Evolutionary conservation across 2,888 invertebrate species (phyloP).

Genomic region (Tortrix viridana): DNA sequence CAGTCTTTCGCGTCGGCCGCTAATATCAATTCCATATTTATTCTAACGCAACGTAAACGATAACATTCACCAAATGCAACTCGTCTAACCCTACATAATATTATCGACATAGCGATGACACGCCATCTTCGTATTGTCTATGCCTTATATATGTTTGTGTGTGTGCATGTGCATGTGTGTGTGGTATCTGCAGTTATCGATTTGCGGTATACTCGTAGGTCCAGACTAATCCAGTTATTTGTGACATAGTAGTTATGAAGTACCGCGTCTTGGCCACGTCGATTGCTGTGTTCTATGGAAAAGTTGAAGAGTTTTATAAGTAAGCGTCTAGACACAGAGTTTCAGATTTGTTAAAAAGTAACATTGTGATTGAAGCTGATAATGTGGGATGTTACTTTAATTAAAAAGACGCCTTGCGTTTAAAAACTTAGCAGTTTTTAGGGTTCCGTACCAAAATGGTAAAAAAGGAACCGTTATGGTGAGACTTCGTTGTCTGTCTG

Average conservation of each 20-base stretch:
- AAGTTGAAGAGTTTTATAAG: neutral
- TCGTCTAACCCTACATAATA: no score
- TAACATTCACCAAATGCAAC: no score
- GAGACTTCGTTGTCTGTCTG: no score
- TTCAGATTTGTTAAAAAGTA: neutral
- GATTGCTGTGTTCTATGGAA: neutral
- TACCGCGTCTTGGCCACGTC: neutral
- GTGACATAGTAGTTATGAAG: slow-evolving; percentile 23
- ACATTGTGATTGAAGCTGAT: neutral
- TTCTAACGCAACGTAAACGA: no score
- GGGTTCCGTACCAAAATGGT: no score
- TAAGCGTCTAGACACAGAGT: slow-evolving; percentile 1
- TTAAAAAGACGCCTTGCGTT: no score
- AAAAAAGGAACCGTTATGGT: no score
- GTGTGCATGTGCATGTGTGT: no score
- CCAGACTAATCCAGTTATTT: slow-evolving; percentile 33
- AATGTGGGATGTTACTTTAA: neutral
- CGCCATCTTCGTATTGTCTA: neutral
- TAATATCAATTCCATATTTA: no score
- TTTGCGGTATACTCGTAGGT: slow-evolving; percentile 11
- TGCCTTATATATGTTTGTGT: neutral
- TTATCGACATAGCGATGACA: no score
- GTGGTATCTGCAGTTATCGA: slow-evolving; percentile 18
- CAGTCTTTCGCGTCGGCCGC: no score
- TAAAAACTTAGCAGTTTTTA: no score